Base-by-base conservation (phyloP, 2,113 vertebrate genomes). In the Vulpes lagopus region DNA sequence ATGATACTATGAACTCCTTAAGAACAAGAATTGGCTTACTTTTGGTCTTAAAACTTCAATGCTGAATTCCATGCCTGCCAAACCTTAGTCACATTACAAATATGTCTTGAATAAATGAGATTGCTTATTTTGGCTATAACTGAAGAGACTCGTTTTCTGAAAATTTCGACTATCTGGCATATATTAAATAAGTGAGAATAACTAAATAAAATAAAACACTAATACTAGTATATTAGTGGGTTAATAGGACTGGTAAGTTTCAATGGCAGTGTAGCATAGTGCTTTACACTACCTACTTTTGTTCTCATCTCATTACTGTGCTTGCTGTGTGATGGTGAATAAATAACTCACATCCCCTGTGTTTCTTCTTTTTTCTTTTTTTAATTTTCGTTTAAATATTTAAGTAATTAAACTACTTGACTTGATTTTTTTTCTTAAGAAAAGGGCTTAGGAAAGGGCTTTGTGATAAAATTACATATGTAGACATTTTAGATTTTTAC, bases 331-430 rank as follows among this genome's bases (percentile, higher is more conserved):
- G 15, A 69, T 55, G 88, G n/a, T 81, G 20, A 85, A 62, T 62
- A 82, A 89, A 69, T 35, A 92, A 57, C 35, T 64, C 80, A 51
- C 14, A 64, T n/a, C 3, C 4, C 15, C 4, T 65, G 15, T 74
- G 10, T 22, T 80, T 64, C 15, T 87, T 91, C 43, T 32, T 51
- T 17, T 32, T 30, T 55, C 55, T 49, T 30, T 11, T 74, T 91
- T 80, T 76, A 35, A 51, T 55, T 60, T 49, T 30, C 15, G 76
- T 91, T 80, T 76, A 35, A 51, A 53, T 95, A 67, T 35, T 86
- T 4, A 90, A 95, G 38, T 91, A 88, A 89, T 91, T 74, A 55
- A 94, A 89, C 60, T 74, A 30, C 12, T n/a, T 51, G 17, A 65
- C 2, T 57, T 17, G 81, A 35, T 59, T 91, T 11, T 71, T 71